A percentile compares a stretch with the other conserved stretches of the same genome.
Conservation (phyloP, 2,113 vertebrate genomes). For the Micronisus gabar region DNA sequence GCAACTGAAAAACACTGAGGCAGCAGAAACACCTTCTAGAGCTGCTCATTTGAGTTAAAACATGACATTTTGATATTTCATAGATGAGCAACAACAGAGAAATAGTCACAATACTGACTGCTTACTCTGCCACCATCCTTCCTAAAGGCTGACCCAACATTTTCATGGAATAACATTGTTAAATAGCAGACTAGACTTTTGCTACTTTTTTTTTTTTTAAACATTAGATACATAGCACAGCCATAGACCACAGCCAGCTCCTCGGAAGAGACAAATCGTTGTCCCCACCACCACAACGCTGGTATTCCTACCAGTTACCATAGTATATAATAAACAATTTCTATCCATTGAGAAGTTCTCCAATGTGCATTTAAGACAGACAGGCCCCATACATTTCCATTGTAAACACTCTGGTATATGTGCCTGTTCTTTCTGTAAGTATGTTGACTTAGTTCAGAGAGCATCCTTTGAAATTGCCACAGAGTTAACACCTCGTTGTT, state of each 20-base stretch:
- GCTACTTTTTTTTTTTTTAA: not conserved
- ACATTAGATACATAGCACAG: not conserved
- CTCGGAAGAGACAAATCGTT: not conserved
- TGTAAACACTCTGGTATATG: not conserved
- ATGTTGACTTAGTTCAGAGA: not conserved
- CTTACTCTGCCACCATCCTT: not conserved
- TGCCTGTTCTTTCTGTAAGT: not conserved
- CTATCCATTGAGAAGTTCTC: not conserved
- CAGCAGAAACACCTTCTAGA: not conserved
- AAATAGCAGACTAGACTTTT: not conserved
- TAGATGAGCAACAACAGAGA: not conserved
- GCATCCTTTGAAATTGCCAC: not conserved
- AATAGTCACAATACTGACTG: not conserved
- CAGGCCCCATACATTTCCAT: not conserved
- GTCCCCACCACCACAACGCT: accelerated
- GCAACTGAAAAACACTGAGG: not conserved
- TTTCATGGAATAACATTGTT: not conserved
- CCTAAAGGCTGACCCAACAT: not conserved
- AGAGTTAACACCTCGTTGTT: not conserved
- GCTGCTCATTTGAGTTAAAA: not conserved
- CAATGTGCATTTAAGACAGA: not conserved
- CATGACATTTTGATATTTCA: not conserved
- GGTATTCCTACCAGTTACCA: not conserved
- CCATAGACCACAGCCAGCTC: not conserved
- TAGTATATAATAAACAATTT: not conserved